phyloP scores from a whole-genome alignment of 2,113 vertebrate species.

The Formicarius rufipectus region DNA sequence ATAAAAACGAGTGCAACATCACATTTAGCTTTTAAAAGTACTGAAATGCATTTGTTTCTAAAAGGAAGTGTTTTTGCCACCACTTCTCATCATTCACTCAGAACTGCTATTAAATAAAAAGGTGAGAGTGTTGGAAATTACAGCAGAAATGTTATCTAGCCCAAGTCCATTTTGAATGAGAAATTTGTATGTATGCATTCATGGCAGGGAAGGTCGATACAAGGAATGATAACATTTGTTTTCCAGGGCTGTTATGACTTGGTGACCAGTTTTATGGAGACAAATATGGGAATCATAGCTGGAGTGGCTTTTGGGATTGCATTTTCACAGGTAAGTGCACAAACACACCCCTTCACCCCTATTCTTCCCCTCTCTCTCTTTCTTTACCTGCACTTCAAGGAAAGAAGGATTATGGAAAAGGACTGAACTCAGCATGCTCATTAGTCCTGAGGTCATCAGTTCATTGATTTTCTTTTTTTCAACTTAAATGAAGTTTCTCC shows the following conservation, averaged over 20 bases:
- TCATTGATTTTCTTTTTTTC: conserved; percentile 81
- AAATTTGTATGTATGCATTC: neutral
- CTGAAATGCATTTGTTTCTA: neutral
- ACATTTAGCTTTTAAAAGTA: neutral
- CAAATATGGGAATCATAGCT: conserved; percentile 96
- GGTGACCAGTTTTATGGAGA: conserved; percentile 94
- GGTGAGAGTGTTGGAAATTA: neutral
- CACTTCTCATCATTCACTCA: neutral
- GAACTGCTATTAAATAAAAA: neutral
- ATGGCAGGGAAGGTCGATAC: neutral
- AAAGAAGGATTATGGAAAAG: conserved; percentile 58
- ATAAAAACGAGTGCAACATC: neutral
- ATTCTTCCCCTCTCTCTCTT: neutral
- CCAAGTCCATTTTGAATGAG: neutral
- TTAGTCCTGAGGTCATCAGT: conserved; percentile 77
- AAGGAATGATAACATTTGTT: conserved; percentile 1
- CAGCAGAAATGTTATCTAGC: neutral
- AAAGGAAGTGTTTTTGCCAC: neutral
- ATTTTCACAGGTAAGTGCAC: conserved; percentile 89
- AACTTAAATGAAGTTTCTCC: conserved; percentile 78
- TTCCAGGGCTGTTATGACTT: conserved; percentile 93
- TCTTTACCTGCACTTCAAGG: conserved; percentile 28
- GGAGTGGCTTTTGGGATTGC: conserved; percentile 96
- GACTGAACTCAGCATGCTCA: conserved; percentile 61
- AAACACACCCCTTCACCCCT: neutral